Evolutionary conservation across 2,888 invertebrate genomes (phyloP), one percentile per base, ranked within the genome.

Genomic region (Tuberolachnus salignus): DNA sequence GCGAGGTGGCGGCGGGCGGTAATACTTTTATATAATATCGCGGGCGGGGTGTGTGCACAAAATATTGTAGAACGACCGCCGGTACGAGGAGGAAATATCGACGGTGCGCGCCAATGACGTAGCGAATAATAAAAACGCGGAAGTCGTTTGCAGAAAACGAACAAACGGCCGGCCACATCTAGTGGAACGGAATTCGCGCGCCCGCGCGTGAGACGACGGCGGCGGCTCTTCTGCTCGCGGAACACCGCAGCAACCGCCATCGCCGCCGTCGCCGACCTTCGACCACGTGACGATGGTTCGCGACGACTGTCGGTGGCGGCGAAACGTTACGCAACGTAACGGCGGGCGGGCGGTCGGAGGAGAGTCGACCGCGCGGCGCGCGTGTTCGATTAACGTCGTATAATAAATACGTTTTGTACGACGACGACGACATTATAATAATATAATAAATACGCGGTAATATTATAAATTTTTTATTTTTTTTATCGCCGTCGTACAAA

Each of bases 161-260:
- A 42, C 16, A 26, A 46, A 72, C 49, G 34, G 72, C 19, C 10
- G 42, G 59, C 72, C 44, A 26, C n/a, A 66, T 74, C 64, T 53
- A 57, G 66, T 23, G 64, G 55, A 66, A 75, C 75, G 75, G 75
- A 75, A 75, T 75, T 75, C 44, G 64, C 75, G 26, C 44, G 46
- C 57, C 71, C 49, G n/a, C 53, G 53, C 1, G n/a, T 8, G 6
- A 1, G 61, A 42, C 42, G 64, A 44, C 63, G 53, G 46, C 46
- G 46, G 19, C 51, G 64, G 53, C 53, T 53, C 63, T n/a, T 34
- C 34, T 34, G 6, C 34, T 53, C 63, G 64, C 42, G 73, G 64
- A 63, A 51, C 73, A 44, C 64, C 73, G 63, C 51, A n/a, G 63
- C 19, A 46, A 14, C 42, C n/a, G n/a, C n/a, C n/a, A n/a, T 49